Conservation (phyloP, 1,140 invertebrate species). For the Daktulosphaira vitifoliae region DNA sequence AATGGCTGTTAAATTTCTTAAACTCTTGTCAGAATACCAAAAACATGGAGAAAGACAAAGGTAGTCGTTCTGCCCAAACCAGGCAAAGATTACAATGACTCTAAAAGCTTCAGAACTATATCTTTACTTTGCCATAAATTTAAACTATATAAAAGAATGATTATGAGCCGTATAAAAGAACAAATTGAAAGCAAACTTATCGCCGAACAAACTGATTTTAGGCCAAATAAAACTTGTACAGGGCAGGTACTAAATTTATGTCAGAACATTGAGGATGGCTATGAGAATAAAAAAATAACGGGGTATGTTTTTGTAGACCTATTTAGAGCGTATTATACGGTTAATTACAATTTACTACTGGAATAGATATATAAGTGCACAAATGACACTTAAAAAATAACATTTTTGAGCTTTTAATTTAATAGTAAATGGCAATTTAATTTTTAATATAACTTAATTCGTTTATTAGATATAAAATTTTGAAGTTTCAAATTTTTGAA, state of each 20-base stretch:
- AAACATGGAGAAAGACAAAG: conserved; percentile 26
- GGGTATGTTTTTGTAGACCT: conserved; percentile 33
- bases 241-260: conserved; percentile 34
- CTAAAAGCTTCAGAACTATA: conserved; percentile 10
- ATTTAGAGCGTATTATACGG: conserved; percentile 33
- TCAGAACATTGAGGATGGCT: conserved; percentile 34
- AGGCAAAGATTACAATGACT: background rate
- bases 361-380: conserved; percentile 24
- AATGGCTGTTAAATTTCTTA: background rate
- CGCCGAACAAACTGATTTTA: conserved; percentile 31
- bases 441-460: no score
- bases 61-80: conserved; percentile 28
- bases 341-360: conserved; percentile 27
- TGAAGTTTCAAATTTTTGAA: no score
- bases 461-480: no score
- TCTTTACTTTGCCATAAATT: conserved; percentile 26
- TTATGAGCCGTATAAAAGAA: conserved; percentile 24
- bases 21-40: background rate
- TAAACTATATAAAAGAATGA: conserved; percentile 29
- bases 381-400: no score
- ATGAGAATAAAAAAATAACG: conserved; percentile 31
- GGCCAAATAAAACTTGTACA: conserved; percentile 27
- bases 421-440: no score
- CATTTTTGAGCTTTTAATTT: no score
- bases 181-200: conserved; percentile 24